Evolutionary conservation across 1,140 invertebrate genomes (phyloP).

Genomic region (Musca vetustissima): DNA sequence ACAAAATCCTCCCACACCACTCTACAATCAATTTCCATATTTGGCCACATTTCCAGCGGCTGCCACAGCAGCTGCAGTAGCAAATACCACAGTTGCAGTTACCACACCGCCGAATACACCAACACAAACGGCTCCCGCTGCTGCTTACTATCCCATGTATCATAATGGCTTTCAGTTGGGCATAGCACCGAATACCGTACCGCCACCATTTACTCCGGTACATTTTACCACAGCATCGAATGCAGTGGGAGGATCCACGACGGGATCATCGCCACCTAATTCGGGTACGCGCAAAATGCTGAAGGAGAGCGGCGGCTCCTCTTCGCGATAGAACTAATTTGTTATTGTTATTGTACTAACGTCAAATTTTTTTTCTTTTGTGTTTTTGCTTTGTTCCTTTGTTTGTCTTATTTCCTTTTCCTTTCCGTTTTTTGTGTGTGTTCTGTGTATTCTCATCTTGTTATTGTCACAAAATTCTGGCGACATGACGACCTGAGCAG

Average conservation of each 20-base stretch:
- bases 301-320: not conserved
- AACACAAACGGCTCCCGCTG: slow-evolving; percentile 18
- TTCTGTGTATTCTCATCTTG: slow-evolving; percentile 4
- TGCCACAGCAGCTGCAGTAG: slow-evolving; percentile 26
- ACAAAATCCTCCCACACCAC: slow-evolving; percentile 35
- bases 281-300: slow-evolving; percentile 35
- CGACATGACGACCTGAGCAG: too few species aligned
- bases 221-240: slow-evolving; percentile 46
- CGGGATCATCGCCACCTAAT: slow-evolving; percentile 3
- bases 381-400: too few species aligned
- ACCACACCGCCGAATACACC: slow-evolving; percentile 30
- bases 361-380: not conserved
- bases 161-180: slow-evolving; percentile 54
- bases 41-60: slow-evolving; percentile 48
- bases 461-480: slow-evolving; percentile 26
- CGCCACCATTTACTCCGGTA: slow-evolving; percentile 51
- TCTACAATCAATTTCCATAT: slow-evolving; percentile 53
- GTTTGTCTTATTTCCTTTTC: slow-evolving; percentile 8
- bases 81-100: slow-evolving; percentile 31
- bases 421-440: not conserved
- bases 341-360: too few species aligned
- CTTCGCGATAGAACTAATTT: too few species aligned
- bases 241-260: slow-evolving; percentile 24
- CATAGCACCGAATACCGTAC: slow-evolving; percentile 49
- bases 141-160: slow-evolving; percentile 54